Evolutionary conservation across 1,140 invertebrate species (phyloP).

Genomic region (Caligus rogercresseyi): DNA sequence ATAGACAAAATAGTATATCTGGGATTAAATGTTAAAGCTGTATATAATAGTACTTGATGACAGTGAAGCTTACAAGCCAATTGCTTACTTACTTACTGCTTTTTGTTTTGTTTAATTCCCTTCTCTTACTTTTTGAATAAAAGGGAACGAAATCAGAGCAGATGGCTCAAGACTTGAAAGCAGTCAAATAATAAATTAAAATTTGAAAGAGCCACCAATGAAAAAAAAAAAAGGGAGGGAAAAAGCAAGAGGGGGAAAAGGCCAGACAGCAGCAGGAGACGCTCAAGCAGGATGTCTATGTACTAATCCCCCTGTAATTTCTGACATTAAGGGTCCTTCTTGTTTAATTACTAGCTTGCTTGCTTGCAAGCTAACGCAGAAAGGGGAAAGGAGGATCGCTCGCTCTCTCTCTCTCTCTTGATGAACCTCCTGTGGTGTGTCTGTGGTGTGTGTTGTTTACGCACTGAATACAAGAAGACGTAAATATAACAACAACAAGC

Average conservation of each 20-base stretch:
- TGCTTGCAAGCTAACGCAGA: background rate
- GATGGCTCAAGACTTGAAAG: background rate
- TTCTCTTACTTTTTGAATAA: too few relatives aligned
- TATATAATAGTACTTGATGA: too few relatives aligned
- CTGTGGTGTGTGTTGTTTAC: background rate
- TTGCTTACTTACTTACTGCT: too few relatives aligned
- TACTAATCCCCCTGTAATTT: background rate
- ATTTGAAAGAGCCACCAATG: background rate
- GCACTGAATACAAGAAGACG: background rate
- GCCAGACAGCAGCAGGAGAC: too few relatives aligned
- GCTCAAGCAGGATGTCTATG: too few relatives aligned
- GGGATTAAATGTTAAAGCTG: too few relatives aligned
- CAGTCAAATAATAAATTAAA: background rate
- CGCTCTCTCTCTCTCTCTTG: background rate
- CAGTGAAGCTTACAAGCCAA: too few relatives aligned
- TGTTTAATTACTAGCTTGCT: background rate
- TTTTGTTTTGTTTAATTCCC: too few relatives aligned
- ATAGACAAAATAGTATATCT: too few relatives aligned
- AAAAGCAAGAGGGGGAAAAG: too few relatives aligned
- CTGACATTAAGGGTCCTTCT: background rate
- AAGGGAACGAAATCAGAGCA: background rate
- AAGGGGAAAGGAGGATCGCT: background rate
- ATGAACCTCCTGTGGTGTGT: too few relatives aligned
- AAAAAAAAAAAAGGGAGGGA: background rate
- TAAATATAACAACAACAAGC: background rate